Evolutionary conservation across 1,140 invertebrate genomes (phyloP), one percentile per base, ranked within the genome.

Genomic region (Sycophila sp.): DNA sequence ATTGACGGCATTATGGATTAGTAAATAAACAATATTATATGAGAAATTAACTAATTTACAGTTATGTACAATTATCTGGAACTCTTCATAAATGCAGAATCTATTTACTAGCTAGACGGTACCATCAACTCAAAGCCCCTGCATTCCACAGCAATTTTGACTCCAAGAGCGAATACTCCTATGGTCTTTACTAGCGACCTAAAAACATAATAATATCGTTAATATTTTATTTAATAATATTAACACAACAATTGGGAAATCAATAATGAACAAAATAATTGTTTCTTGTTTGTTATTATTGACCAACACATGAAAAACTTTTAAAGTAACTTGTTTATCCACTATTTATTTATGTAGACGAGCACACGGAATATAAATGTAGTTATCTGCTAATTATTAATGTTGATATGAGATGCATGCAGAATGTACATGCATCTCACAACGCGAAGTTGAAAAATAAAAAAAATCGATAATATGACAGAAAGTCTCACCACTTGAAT

Each of bases 111-210:
- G 17, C 8, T 34, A 17, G 62, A 17, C 40, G 80, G 36, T 28
- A 81, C 77, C 76, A 87, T 78, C 11, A 92, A 78, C 78, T 91
- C 91, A 19, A 92, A 80, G 47, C 91, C 91, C 11, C 86, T 82
- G 72, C 89, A 91, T 80, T 92, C 90, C 73, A 91, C 87, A 13
- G 91, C 91, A 69, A 92, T 89, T 62, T 88, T 87, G 11, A 92
- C 86, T 40, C 91, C 91, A 24, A 92, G 73, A 65, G 88, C 85
- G 77, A 92, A 92, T 73, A 92, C 85, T 42, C 88, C 89, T 55
- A 91, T 86, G 79, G 91, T 91, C 83, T 92, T 92, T 17, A 92
- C 87, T 15, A 92, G 63, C 74, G 90, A 90, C 91, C 91, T 92
- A 83, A 59, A 88, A 86, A 73, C 0, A 56, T 13, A 53, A n/a